Evolutionary conservation across 1,140 invertebrate species (phyloP).

Genomic region (Caerostris darwini): DNA sequence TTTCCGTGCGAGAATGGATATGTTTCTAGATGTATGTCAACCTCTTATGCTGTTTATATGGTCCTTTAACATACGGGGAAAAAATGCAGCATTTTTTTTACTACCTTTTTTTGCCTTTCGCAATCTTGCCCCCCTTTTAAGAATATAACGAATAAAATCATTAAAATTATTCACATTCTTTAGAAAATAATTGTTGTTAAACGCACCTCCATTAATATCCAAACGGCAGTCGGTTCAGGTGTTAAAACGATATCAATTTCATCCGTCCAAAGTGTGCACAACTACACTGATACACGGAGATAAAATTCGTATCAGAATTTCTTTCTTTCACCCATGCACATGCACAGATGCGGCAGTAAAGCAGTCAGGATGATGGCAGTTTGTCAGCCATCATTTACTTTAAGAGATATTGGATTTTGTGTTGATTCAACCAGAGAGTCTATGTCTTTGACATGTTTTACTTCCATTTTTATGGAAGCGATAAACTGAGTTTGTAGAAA

Average conservation of each 20-base stretch:
- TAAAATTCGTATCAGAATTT: neutral
- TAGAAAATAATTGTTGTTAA: neutral
- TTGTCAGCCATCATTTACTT: neutral
- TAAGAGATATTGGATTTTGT: neutral
- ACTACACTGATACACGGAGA: neutral
- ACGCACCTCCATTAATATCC: neutral
- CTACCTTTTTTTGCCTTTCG: too few relatives aligned
- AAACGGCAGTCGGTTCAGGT: neutral
- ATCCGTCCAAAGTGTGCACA: neutral
- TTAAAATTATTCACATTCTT: neutral
- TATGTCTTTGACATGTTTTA: neutral
- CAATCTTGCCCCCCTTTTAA: too few relatives aligned
- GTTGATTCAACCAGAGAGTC: neutral
- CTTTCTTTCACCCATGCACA: neutral
- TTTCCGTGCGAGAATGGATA: too few relatives aligned
- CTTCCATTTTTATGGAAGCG: neutral
- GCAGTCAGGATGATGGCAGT: neutral
- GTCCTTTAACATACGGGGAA: too few relatives aligned
- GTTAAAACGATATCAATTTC: neutral
- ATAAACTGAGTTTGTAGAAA: neutral
- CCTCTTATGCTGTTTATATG: too few relatives aligned
- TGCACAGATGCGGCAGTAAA: neutral
- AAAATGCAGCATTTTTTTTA: too few relatives aligned
- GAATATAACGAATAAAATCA: neutral
- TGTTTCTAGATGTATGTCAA: too few relatives aligned